These are phyloP conservation scores for Pseudobourletiella spinata DNA, from an alignment of 1,140 invertebrate species.

Conservation along the genomic window DNA sequence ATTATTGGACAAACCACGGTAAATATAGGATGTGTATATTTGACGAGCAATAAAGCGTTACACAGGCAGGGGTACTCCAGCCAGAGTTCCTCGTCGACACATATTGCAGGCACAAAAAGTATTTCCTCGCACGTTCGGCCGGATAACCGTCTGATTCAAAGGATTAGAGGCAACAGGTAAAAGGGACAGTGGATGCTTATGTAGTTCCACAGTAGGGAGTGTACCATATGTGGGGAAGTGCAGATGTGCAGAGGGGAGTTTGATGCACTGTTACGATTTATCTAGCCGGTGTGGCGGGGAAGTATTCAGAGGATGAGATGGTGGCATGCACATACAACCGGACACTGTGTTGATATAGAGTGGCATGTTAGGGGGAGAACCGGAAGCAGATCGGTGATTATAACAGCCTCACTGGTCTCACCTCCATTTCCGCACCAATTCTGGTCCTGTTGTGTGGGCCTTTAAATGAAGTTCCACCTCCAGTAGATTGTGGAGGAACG, in stretches of 20 bases:
- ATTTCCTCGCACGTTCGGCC: too few relatives aligned
- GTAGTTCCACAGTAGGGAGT: background rate
- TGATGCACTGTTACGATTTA: background rate
- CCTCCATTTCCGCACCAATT: slow-evolving; percentile 2
- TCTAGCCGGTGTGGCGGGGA: too few relatives aligned
- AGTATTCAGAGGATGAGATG: background rate
- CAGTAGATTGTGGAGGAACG: too few relatives aligned
- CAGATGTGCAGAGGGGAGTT: background rate
- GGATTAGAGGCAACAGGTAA: background rate
- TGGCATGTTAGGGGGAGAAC: slow-evolving; percentile 9
- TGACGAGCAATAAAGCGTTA: too few relatives aligned
- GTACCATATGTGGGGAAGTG: background rate
- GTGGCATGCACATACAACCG: background rate
- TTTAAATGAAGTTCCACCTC: too few relatives aligned
- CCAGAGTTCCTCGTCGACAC: too few relatives aligned
- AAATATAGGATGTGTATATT: background rate
- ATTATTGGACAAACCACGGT: background rate
- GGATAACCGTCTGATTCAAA: too few relatives aligned
- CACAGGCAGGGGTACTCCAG: too few relatives aligned
- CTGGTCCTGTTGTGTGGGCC: background rate
- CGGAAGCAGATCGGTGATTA: slow-evolving; percentile 25
- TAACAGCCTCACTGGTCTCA: background rate
- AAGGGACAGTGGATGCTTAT: background rate
- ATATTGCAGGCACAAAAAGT: too few relatives aligned
- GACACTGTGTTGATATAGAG: background rate